These are phyloP conservation scores for Phocides pigmalion DNA, from an alignment of 1,140 invertebrate genomes.

Conservation along the genomic window DNA sequence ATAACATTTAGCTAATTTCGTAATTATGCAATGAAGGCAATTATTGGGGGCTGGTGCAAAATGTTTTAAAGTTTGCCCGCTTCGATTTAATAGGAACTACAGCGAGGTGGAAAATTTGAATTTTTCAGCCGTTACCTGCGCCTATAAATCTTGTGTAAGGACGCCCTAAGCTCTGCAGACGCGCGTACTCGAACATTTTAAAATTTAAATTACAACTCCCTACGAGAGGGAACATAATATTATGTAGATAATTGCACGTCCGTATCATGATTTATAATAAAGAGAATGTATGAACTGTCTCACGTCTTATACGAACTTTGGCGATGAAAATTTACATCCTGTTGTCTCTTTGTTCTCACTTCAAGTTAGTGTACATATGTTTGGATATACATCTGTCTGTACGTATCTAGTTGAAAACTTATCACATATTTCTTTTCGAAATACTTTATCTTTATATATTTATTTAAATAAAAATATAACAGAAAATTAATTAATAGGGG, in stretches of 20 bases:
- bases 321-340: conserved; percentile 12
- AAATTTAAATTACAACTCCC: conserved; percentile 76
- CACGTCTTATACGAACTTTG: conserved; percentile 8
- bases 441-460: too few species aligned
- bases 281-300: conserved; percentile 11
- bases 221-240: conserved; percentile 45
- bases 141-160: conserved; percentile 78
- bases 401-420: too few species aligned
- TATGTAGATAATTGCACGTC: conserved; percentile 41
- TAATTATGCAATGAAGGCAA: conserved; percentile 40
- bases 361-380: neutral
- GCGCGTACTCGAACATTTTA: conserved; percentile 66
- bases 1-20: neutral
- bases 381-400: too few species aligned
- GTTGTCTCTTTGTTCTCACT: neutral
- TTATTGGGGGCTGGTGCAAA: conserved; percentile 59
- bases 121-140: conserved; percentile 79
- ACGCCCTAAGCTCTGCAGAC: conserved; percentile 69
- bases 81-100: conserved; percentile 56
- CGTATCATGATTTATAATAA: conserved; percentile 29
- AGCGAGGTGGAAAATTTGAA: conserved; percentile 70
- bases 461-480: too few species aligned
- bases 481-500: too few species aligned
- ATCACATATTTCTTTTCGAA: too few species aligned
- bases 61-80: conserved; percentile 56